Evolutionary conservation across 1,140 invertebrate genomes (phyloP).

Genomic region (Bombus turneri): DNA sequence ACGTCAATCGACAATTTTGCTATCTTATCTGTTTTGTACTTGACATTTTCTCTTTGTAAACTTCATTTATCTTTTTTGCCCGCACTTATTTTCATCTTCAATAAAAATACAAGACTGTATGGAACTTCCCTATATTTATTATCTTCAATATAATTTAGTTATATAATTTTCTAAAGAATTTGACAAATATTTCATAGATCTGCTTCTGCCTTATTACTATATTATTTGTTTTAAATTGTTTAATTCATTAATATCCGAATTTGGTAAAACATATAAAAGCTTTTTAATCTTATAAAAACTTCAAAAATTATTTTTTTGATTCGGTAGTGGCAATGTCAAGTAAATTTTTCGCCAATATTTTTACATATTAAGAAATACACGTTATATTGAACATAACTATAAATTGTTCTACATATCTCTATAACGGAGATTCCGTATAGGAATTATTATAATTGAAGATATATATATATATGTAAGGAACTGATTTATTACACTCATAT

Average conservation of each 20-base stretch:
- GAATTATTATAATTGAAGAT: not conserved
- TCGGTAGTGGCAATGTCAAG: not conserved
- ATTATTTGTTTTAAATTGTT: not conserved
- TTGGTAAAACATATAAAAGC: not conserved
- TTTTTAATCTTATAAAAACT: not conserved
- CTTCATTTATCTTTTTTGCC: not conserved
- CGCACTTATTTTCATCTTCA: not conserved
- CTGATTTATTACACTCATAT: not conserved
- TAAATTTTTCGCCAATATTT: not conserved
- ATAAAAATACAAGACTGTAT: not conserved
- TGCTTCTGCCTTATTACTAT: not conserved
- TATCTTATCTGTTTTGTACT: constrained; percentile 2
- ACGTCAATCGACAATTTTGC: constrained; percentile 20
- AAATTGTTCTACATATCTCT: not conserved
- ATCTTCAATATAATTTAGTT: not conserved
- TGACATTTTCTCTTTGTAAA: not conserved
- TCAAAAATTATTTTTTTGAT: not conserved
- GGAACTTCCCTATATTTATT: not conserved
- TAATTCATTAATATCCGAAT: not conserved
- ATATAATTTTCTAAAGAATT: not conserved
- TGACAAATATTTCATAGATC: not conserved
- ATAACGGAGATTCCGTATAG: not conserved
- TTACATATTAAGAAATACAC: not conserved
- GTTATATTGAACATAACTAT: not conserved
- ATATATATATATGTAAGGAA: not conserved